Conservation (phyloP, 2,113 vertebrate genomes). For the Arvicanthis niloticus region DNA sequence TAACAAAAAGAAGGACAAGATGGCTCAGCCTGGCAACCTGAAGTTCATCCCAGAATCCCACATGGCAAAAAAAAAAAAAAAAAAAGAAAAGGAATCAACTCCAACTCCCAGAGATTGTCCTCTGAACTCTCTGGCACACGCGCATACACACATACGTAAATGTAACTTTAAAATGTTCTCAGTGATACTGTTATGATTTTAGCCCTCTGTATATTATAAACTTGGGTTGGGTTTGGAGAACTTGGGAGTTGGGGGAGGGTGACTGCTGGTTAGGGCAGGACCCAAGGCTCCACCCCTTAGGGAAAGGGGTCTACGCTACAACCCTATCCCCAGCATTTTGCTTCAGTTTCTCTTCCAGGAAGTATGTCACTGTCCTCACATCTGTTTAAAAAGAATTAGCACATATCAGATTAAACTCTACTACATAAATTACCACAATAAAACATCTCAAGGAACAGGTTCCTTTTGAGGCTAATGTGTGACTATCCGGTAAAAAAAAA, state of each 20-base stretch:
- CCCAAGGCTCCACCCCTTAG: too few species aligned
- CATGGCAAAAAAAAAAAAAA: background rate
- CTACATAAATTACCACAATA: constrained; percentile 15
- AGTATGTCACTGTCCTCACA: background rate
- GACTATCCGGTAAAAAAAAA: background rate
- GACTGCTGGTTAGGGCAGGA: background rate
- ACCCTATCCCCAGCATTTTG: background rate
- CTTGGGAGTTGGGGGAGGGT: background rate
- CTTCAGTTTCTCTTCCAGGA: constrained; percentile 39
- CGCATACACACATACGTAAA: background rate
- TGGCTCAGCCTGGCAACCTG: background rate
- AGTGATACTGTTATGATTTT: background rate
- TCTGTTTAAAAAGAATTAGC: constrained; percentile 42
- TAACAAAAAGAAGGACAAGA: background rate
- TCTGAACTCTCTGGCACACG: background rate
- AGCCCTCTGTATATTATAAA: background rate
- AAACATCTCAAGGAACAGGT: constrained; percentile 37
- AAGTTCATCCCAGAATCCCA: background rate
- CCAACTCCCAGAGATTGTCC: background rate
- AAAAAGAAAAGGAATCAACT: background rate
- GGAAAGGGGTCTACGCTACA: background rate
- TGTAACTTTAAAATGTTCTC: background rate
- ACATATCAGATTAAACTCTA: constrained; percentile 25
- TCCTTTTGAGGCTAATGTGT: constrained; percentile 24
- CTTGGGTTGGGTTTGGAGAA: background rate